Evolutionary conservation across 23 tunicate genomes (phyloP).

Genomic region (Oikopleura albicans): DNA sequence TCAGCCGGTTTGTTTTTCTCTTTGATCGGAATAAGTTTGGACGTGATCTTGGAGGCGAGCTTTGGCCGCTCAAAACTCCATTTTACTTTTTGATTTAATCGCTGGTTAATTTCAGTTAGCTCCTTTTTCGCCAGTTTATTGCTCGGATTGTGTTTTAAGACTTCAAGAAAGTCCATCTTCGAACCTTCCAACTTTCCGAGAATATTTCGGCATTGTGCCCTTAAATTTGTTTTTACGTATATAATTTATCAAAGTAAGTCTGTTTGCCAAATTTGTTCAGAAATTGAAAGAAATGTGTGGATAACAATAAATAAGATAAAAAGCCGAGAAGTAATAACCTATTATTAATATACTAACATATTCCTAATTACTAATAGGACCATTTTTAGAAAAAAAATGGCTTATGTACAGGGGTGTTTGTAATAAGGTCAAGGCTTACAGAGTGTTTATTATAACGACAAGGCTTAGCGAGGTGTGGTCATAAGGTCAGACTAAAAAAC

Average conservation of each 20-base stretch:
- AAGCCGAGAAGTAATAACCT: no score
- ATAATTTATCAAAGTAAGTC: background rate
- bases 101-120: background rate
- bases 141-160: background rate
- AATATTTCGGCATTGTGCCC: background rate
- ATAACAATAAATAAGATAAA: no score
- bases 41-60: background rate
- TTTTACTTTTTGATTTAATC: background rate
- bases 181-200: slow-evolving; percentile 13
- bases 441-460: no score
- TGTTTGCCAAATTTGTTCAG: background rate
- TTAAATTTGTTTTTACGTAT: background rate
- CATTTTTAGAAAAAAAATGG: no score
- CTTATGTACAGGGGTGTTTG: no score
- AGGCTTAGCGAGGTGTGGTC: no score
- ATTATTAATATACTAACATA: no score
- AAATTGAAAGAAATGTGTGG: background rate
- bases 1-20: background rate
- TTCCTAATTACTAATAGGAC: no score
- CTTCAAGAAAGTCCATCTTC: background rate
- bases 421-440: no score
- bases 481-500: no score
- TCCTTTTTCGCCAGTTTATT: background rate
- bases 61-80: background rate
- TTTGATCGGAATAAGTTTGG: background rate